These are phyloP conservation scores for Coptotermes formosanus DNA, from an alignment of 1,140 invertebrate genomes.

Conservation along the genomic window DNA sequence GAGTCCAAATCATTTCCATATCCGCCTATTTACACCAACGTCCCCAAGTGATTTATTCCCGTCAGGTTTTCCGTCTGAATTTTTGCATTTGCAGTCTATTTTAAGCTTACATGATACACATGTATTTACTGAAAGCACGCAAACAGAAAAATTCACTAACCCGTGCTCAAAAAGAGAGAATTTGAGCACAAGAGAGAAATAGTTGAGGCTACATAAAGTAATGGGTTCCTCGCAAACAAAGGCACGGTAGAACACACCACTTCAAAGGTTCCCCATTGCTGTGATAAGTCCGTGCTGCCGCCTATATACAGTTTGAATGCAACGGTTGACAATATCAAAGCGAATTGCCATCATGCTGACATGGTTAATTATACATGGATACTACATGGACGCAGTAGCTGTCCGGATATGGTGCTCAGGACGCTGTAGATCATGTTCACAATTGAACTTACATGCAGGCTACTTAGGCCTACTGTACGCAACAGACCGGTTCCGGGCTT, in stretches of 20 bases:
- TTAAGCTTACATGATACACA: no score
- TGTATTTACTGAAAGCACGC: not conserved
- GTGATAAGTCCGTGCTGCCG: not conserved
- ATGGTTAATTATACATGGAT: conserved; percentile 25
- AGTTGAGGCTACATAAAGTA: conserved; percentile 5
- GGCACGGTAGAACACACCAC: not conserved
- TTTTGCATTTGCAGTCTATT: no score
- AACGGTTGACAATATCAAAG: not conserved
- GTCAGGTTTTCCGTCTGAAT: no score
- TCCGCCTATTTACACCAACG: no score
- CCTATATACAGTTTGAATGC: not conserved
- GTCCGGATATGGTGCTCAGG: not conserved
- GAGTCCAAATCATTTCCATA: no score
- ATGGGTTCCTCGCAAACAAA: conserved; percentile 6
- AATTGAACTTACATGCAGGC: no score
- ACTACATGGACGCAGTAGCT: not conserved
- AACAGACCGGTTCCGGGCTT: not conserved
- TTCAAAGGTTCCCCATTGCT: conserved; percentile 16
- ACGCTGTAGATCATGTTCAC: not conserved
- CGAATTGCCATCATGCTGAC: conserved; percentile 22
- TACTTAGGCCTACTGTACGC: not conserved
- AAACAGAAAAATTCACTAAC: not conserved
- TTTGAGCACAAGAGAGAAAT: not conserved
- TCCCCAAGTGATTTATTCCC: no score
- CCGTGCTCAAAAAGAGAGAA: not conserved